Evolutionary conservation across 2,113 vertebrate species (phyloP), one percentile per base, ranked within the genome.

Genomic region (Seriola dumerili): DNA sequence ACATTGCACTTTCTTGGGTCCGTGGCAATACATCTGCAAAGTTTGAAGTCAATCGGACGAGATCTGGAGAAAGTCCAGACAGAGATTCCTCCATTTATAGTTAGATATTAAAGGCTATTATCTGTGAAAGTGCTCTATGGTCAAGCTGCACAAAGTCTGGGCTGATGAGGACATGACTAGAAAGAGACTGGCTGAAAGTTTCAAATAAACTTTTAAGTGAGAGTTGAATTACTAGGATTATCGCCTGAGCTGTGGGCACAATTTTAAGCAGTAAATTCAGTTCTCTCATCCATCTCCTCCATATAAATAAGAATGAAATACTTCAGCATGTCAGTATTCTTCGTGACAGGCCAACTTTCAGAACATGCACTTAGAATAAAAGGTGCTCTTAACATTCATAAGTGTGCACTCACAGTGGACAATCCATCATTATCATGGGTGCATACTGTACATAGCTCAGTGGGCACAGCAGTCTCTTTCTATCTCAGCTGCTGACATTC

Each of bases 391-490:
- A 89, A 83, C 77, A 84, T 84, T 89, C 86, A 79, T 81, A 89
- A 90, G 87, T 78, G 85, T 85, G 83, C 80, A 81, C 78, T 90
- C 59, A 66, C 67, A 38, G 75, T 54, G 76, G 81, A 86, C 87
- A 63, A 89, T 92, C 90, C 91, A 89, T 93, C 91, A 92, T 86
- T 76, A 91, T 90, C 85, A 85, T 13, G 59, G 69, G 52, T 74
- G 72, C 79, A 72, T 78, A 89, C 86, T 85, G 85, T 90, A 89
- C 80, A 80, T 90, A 87, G 88, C 88, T 89, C 85, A 85, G 85
- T 76, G 84, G 84, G 84, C 83, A 78, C 88, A 87, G 86, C 86
- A 67, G 86, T 86, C 86, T 78, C 85, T 86, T 91, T 91, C 85
- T 46, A 80, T 91, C 85, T 85, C 80, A 73, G 74, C 76, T 57